Conservation (phyloP, 2,113 vertebrate species). For the Pseudorasbora parva region DNA sequence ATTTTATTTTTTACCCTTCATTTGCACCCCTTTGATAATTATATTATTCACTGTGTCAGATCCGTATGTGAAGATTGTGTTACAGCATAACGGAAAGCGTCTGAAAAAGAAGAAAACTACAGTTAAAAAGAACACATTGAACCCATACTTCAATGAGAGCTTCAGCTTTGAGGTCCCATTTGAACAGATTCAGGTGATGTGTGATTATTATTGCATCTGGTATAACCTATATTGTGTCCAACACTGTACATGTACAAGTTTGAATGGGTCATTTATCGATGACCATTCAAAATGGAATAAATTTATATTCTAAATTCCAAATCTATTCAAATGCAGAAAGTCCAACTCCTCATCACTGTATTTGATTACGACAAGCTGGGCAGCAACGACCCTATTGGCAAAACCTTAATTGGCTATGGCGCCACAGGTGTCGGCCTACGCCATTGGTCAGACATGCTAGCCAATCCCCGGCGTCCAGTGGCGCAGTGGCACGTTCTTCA, state of each 20-base stretch:
- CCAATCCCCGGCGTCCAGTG: conserved; percentile 83
- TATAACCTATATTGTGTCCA: background rate
- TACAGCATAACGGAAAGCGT: conserved; percentile 88
- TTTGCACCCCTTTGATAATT: background rate
- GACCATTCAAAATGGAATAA: background rate
- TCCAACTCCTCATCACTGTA: conserved; percentile 78
- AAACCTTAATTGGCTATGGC: conserved; percentile 82
- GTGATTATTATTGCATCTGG: background rate
- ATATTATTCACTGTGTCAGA: conserved; percentile 56
- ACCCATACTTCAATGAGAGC: conserved; percentile 91
- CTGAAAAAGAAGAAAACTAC: conserved; percentile 92
- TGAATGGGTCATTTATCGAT: background rate
- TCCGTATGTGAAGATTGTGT: conserved; percentile 77
- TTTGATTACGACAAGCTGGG: conserved; percentile 80
- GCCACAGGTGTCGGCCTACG: conserved; percentile 81
- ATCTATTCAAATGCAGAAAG: conserved; percentile 71
- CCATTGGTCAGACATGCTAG: conserved; percentile 86
- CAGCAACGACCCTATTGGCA: conserved; percentile 81
- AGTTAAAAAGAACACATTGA: conserved; percentile 91
- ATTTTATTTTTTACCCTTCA: background rate
- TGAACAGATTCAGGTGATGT: conserved; percentile 86
- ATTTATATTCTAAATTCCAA: background rate
- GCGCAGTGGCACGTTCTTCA: conserved; percentile 85
- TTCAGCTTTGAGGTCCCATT: conserved; percentile 92
- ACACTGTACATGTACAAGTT: background rate